Conservation (phyloP, 2,888 invertebrate species). For the Lepas anatifera region DNA sequence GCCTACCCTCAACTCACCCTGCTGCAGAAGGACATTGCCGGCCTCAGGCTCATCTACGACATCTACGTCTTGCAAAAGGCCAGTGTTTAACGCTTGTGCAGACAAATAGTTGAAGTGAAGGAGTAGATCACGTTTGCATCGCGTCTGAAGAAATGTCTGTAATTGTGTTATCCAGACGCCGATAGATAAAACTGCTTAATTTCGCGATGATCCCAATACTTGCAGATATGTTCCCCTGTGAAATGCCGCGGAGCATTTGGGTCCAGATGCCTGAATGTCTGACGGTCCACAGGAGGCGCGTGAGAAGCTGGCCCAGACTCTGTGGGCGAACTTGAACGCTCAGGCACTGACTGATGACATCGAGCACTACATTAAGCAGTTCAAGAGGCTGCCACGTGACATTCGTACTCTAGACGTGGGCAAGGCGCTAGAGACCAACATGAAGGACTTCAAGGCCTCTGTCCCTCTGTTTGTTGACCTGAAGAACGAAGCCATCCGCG, state of each 20-base stretch:
- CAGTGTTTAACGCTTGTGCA: no score
- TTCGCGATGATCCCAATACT: no score
- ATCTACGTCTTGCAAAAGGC: conserved; percentile 63
- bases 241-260: no score
- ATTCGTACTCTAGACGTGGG: conserved; percentile 47
- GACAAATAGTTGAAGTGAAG: no score
- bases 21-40: conserved; percentile 37
- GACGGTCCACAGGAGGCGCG: conserved; percentile 46
- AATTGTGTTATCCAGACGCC: no score
- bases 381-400: conserved; percentile 56
- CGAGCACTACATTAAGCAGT: conserved; percentile 67
- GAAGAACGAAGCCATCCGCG: conserved; percentile 79
- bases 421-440: conserved; percentile 56
- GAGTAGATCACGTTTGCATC: no score
- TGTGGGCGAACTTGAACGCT: conserved; percentile 79
- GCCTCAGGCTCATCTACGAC: conserved; percentile 58
- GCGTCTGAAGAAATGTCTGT: no score
- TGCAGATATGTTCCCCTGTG: no score
- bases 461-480: conserved; percentile 81
- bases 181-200: no score
- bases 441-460: conserved; percentile 76
- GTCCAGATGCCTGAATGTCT: no score
- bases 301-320: conserved; percentile 69
- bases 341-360: conserved; percentile 72
- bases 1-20: conserved; percentile 61